Conservation (phyloP, 2,797 vertebrate genomes). For the Tenualosa ilisha region DNA sequence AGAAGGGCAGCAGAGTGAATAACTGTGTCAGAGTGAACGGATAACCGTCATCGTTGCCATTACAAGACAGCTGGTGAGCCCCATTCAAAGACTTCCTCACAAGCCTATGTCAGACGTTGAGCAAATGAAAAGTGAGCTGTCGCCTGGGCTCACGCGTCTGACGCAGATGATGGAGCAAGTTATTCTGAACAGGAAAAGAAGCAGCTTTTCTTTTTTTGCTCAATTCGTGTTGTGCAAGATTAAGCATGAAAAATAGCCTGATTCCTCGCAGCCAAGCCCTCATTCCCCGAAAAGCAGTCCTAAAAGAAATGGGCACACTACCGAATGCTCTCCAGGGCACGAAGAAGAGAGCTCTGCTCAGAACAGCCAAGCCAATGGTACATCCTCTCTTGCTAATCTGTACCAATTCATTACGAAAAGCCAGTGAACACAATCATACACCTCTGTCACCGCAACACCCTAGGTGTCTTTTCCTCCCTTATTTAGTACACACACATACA, state of each 20-base stretch:
- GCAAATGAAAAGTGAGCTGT: not conserved
- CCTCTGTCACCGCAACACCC: not conserved
- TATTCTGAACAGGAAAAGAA: constrained; percentile 33
- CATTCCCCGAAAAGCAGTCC: constrained; percentile 35
- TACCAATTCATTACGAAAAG: not conserved
- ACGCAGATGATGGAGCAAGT: constrained; percentile 19
- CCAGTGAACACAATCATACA: too few relatives aligned
- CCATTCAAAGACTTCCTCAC: not conserved
- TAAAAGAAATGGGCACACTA: constrained; percentile 39
- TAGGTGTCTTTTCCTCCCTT: not conserved
- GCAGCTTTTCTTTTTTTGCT: constrained; percentile 47
- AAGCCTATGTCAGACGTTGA: not conserved
- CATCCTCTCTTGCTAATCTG: not conserved
- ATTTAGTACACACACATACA: not conserved
- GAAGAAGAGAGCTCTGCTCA: not conserved
- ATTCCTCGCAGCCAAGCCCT: constrained; percentile 31
- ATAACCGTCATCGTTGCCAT: not conserved
- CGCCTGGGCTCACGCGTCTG: not conserved
- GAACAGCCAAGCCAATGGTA: not conserved
- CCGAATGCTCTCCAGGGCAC: not conserved
- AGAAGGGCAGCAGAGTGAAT: not conserved
- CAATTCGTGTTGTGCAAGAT: constrained; percentile 39
- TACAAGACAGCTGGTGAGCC: not conserved
- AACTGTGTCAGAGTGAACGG: not conserved
- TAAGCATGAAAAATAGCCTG: constrained; percentile 10